Base-by-base conservation (phyloP, 1,140 invertebrate genomes). In the Drosophila malerkotliana region DNA sequence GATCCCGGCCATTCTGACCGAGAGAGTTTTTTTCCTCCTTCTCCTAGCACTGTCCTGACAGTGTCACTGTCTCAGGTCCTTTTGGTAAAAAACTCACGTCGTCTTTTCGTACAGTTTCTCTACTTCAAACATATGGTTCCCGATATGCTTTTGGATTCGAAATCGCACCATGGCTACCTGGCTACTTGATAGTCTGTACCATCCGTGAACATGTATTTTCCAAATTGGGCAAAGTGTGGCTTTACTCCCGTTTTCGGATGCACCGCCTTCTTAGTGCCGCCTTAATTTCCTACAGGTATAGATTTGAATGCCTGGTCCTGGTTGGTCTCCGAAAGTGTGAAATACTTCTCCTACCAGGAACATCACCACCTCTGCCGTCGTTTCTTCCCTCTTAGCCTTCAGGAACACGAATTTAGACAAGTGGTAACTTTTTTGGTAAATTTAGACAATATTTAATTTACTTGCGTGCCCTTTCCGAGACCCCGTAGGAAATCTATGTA, bases 11-110 rank as follows among this genome's bases (percentile, higher is more conserved):
- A 18, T 18, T 18, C 15, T 18, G 15, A 18, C 15, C 15, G 15
- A 18, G 15, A 18, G 15, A 18, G 15, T 18, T 18, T 18, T 18
- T 12, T n/a, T 9, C 7, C 7, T 18, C 15, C 7, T 32, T 32
- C 2, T 9, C 8, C 2, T 6, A 18, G 15, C 15, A 18, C 15
- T 18, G 15, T 18, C 15, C 15, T 18, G 15, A 18, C 15, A 18
- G 15, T 7, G 30, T 32, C 30, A 32, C 28, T 30, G 49, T 9
- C 24, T 47, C 9, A 45, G n/a, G 24, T 60, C 30, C 58, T 60
- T 60, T 8, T n/a, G 44, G 32, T 48, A 44, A 3, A n/a, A 14
- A 4, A 58, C 14, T 21, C 55, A 21, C 4, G 21, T 4, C 1
- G 32, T 26, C 26, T 26, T 26, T 26, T 5, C 26, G 26, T 26